Evolutionary conservation across 2,888 invertebrate species (phyloP).

Genomic region (Cotesia congregata): DNA sequence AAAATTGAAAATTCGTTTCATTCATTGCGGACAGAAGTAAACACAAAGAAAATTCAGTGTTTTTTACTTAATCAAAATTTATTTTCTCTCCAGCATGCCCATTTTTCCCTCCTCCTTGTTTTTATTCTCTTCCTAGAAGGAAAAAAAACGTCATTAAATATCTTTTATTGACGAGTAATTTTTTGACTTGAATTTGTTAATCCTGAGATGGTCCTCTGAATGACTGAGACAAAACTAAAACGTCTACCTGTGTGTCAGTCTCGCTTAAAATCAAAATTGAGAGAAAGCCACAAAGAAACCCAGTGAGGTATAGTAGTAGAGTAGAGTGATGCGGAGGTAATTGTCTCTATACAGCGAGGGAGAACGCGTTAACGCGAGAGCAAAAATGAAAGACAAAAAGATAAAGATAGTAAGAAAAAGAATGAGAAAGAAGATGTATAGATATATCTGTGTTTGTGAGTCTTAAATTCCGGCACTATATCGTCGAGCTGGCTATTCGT

Average conservation of each 20-base stretch:
- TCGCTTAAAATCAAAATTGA: slow-evolving; percentile 46
- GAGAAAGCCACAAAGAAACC: slow-evolving; percentile 54
- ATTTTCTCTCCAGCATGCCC: too few relatives aligned
- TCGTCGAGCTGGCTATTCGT: neutral
- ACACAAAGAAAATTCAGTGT: too few relatives aligned
- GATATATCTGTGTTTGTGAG: neutral
- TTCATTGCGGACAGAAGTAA: too few relatives aligned
- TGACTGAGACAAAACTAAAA: slow-evolving; percentile 36
- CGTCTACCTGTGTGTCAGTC: slow-evolving; percentile 12
- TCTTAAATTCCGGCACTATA: slow-evolving; percentile 13
- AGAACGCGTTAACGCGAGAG: slow-evolving; percentile 23
- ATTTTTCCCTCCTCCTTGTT: too few relatives aligned
- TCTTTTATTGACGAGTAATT: too few relatives aligned
- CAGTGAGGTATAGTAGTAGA: slow-evolving; percentile 27
- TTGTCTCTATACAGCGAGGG: slow-evolving; percentile 20
- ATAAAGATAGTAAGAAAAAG: slow-evolving; percentile 33
- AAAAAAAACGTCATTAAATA: too few relatives aligned
- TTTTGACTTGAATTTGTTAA: neutral
- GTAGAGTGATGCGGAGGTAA: slow-evolving; percentile 47
- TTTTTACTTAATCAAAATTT: too few relatives aligned
- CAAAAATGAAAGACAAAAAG: slow-evolving; percentile 34
- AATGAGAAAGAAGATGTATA: neutral
- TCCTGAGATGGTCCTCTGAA: slow-evolving; percentile 16
- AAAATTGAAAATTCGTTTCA: too few relatives aligned
- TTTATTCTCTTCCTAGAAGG: too few relatives aligned